Percentiles rank a stretch among this genome's conserved stretches.
These are phyloP conservation scores for Falco rusticolus DNA, from an alignment of 2,797 vertebrate genomes.

Conservation along the genomic window DNA sequence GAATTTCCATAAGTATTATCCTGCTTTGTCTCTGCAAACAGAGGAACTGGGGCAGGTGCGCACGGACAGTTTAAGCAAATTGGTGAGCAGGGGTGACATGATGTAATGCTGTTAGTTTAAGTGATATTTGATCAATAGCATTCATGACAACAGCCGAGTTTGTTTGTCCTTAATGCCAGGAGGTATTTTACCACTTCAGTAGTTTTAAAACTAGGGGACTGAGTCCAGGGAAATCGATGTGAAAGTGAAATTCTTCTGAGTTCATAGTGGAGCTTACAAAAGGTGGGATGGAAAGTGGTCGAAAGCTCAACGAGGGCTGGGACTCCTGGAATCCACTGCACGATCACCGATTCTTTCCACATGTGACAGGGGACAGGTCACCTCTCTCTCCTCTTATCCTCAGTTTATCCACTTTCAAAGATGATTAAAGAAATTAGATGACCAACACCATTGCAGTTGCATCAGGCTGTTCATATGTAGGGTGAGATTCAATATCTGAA, in stretches of 20 bases:
- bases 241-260: not conserved
- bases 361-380: not conserved
- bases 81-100: not conserved
- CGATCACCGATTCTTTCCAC: not conserved
- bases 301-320: not conserved
- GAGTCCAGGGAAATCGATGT: not conserved
- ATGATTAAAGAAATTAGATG: not conserved
- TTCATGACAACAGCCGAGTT: not conserved
- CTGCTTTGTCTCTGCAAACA: not conserved
- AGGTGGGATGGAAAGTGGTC: not conserved
- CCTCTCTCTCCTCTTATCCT: not conserved
- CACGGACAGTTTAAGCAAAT: rapidly evolving
- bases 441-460: not conserved
- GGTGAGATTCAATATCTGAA: not conserved
- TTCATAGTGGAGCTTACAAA: not conserved
- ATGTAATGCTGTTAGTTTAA: not conserved
- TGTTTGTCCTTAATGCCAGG: not conserved
- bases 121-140: constrained; percentile 6
- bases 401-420: not conserved
- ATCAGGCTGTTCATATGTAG: not conserved
- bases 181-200: not conserved
- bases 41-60: not conserved
- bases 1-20: not conserved
- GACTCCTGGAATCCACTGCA: not conserved
- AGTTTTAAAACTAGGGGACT: not conserved